Base-by-base conservation (phyloP, 2,797 vertebrate species). In the Mareca penelope region DNA sequence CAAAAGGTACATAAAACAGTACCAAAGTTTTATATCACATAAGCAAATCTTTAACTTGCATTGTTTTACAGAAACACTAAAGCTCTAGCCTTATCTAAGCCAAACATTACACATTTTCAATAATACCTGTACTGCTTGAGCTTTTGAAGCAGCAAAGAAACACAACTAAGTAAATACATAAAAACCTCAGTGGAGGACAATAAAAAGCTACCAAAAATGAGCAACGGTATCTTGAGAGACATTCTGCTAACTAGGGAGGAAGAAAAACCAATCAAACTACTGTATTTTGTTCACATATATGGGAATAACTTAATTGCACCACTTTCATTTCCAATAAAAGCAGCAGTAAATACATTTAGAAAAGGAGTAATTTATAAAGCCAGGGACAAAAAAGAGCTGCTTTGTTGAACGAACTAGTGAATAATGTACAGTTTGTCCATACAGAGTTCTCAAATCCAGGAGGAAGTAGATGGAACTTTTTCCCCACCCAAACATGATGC, bases 31-130 rank as follows among this genome's bases (percentile, higher is more conserved):
- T 26, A 7, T 9, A 68, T 78, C 48, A 79, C 48, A 65, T 16
- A 61, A 76, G 79, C 76, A 92, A 93, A 95, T 72, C 87, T 92
- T 92, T 89, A 93, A 80, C 89, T 63, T 48, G 21, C 70, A 95
- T 94, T 95, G 89, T 96, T 93, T 80, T 24, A 83, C 28, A 72
- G 77, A 90, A 93, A 75, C 82, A 76, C 69, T 68, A 75, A 89
- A 84, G 79, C 67, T 83, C 24, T 28, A 29, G 87, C 55, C 64
- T 95, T 95, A 95, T 95, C 96, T 94, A 84, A 90, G 67, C 29
- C 85, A 94, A 96, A 79, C 77, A 87, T 7, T 26, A 37, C 61
- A 85, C 3, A 1, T 79, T 91, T 85, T 88, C 86, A 72, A 89
- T 80, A 94, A 72, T 37, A 90, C 59, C 40, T 40, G 50, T 15